Conservation (phyloP, 2,888 invertebrate genomes). For the Silvanus unidentatus region DNA sequence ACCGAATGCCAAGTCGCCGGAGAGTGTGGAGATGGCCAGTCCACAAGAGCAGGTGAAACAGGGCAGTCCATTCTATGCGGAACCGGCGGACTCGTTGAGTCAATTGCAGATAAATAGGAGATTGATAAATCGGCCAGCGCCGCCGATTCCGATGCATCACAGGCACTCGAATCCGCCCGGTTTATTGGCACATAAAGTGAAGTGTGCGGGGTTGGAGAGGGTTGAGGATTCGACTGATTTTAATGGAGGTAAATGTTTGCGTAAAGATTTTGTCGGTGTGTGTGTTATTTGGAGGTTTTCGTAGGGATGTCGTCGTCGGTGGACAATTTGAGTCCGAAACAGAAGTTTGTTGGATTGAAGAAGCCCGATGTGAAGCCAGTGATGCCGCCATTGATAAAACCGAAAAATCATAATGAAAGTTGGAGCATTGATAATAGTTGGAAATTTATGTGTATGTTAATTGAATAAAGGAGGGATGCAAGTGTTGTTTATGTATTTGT, state of each 20-base stretch:
- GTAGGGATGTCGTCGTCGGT: slow-evolving; percentile 59
- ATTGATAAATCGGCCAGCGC: slow-evolving; percentile 26
- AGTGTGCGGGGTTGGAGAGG: slow-evolving; percentile 41
- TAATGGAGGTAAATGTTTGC: slow-evolving; percentile 24
- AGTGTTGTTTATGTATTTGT: not conserved
- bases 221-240: slow-evolving; percentile 46
- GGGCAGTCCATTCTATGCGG: slow-evolving; percentile 83
- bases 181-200: slow-evolving; percentile 36
- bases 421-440: slow-evolving; percentile 88
- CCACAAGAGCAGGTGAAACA: slow-evolving; percentile 61
- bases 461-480: not conserved
- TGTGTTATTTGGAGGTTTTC: not conserved
- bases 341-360: slow-evolving; percentile 33
- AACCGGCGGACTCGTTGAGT: slow-evolving; percentile 79
- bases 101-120: slow-evolving; percentile 45
- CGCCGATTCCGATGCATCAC: slow-evolving; percentile 37
- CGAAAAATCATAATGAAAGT: slow-evolving; percentile 48
- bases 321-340: slow-evolving; percentile 57
- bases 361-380: slow-evolving; percentile 65
- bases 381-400: slow-evolving; percentile 60
- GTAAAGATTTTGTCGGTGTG: not conserved
- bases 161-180: slow-evolving; percentile 49
- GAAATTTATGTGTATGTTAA: slow-evolving; percentile 74
- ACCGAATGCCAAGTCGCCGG: slow-evolving; percentile 15
- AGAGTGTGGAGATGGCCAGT: slow-evolving; percentile 18